Evolutionary conservation across 2,113 vertebrate species (phyloP).

Genomic region (Syngnathus floridae): DNA sequence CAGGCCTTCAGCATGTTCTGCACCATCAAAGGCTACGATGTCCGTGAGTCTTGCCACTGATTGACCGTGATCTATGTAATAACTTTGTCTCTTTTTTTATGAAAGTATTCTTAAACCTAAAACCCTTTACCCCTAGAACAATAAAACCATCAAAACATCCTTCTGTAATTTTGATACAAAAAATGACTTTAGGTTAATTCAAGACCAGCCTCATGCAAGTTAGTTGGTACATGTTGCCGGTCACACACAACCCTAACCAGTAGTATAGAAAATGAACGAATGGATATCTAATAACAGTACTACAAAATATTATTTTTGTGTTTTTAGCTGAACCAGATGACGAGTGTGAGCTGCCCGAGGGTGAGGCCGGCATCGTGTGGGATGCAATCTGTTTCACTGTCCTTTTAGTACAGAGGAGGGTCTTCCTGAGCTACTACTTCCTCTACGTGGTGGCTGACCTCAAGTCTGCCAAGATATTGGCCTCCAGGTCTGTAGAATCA

Average conservation of each 20-base stretch:
- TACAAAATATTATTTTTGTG: background rate
- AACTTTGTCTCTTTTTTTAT: no score
- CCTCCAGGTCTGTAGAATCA: conserved; percentile 60
- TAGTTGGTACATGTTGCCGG: no score
- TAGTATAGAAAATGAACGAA: no score
- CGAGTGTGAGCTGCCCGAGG: conserved; percentile 67
- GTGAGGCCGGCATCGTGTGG: conserved; percentile 74
- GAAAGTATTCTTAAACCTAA: no score
- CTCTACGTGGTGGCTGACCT: conserved; percentile 72
- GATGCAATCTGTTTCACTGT: conserved; percentile 72
- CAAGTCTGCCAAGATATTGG: conserved; percentile 69
- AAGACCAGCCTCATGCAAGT: no score
- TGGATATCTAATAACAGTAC: no score
- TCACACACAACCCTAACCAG: no score
- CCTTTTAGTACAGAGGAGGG: conserved; percentile 67
- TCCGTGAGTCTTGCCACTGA: conserved; percentile 53
- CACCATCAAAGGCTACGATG: conserved; percentile 67
- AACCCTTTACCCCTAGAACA: no score
- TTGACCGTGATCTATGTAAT: no score
- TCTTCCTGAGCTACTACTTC: conserved; percentile 76
- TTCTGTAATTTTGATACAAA: background rate
- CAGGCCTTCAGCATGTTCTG: conserved; percentile 73
- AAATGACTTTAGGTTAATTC: background rate
- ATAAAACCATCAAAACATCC: background rate
- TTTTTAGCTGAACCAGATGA: conserved; percentile 60